phyloP scores from a whole-genome alignment of 2,888 invertebrate genomes.

The Stratiomys singularior region DNA sequence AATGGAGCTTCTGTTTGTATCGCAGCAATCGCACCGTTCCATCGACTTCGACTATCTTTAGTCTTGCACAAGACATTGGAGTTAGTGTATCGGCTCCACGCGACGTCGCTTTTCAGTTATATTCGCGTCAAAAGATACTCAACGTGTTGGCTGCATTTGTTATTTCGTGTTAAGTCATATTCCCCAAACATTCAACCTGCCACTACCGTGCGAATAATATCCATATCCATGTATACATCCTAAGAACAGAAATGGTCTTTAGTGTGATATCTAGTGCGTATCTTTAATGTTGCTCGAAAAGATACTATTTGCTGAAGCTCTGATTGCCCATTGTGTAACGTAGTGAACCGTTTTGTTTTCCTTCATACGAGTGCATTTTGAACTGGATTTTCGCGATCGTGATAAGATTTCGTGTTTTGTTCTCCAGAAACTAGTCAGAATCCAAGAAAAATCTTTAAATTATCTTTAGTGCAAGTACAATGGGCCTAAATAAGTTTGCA shows the following conservation, averaged over 20 bases:
- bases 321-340: constrained; percentile 2
- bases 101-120: not conserved
- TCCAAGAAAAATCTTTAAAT: no score
- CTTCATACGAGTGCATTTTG: not conserved
- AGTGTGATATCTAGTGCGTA: not conserved
- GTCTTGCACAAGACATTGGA: constrained; percentile 37
- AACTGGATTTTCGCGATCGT: constrained; percentile 26
- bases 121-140: constrained; percentile 1
- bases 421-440: not conserved
- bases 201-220: not conserved
- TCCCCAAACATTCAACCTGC: constrained; percentile 15
- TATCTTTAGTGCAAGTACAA: constrained; percentile 51
- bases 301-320: not conserved
- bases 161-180: not conserved
- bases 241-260: not conserved
- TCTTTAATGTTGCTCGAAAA: not conserved
- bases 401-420: not conserved
- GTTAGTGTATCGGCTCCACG: constrained; percentile 27
- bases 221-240: not conserved
- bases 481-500: constrained; percentile 65
- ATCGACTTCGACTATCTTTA: not conserved
- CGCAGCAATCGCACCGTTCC: not conserved
- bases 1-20: constrained; percentile 25
- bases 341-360: constrained; percentile 35
- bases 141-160: not conserved